Evolutionary conservation across 2,113 vertebrate species (phyloP), one percentile per base, ranked within the genome.

Genomic region (Herpetotheres cachinnans): DNA sequence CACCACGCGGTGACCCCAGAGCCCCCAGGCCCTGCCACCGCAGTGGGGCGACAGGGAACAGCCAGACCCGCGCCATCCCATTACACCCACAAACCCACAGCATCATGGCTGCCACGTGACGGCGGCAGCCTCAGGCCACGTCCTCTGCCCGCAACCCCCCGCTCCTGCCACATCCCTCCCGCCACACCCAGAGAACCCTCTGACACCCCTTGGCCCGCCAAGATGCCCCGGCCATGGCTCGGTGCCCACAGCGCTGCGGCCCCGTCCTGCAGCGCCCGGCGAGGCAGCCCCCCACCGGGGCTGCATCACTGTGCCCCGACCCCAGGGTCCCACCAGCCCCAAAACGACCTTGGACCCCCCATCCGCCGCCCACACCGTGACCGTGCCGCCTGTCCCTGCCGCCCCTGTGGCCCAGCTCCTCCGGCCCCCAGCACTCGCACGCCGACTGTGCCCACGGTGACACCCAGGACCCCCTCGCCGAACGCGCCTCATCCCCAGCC

Each of bases 91-190:
- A 21, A 21, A n/a, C 32, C 12, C 19, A 4, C 6, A 3, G 47
- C 62, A 30, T 18, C 16, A 3, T 49, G 46, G 25, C 52, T 20
- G 10, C 72, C 50, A 26, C 4, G 7, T 34, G 61, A 44, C 7
- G 2, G 20, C 36, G 9, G 55, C 3, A 3, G 8, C 8, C 11
- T 5, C 58, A 19, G 19, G 27, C 11, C 26, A 27, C 7, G 0
- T 59, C 38, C 58, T 30, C 46, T 72, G 70, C 62, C 32, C 76
- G 29, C 50, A 26, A 29, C 11, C 24, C 36, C 50, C 58, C 2
- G 1, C 29, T 72, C 79, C 26, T 26, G 30, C 27, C 74, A 40
- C 6, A 14, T 47, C 13, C 67, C 61, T 34, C 22, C 61, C 14
- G 14, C 34, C 15, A 10, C 25, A 9, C 56, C 22, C 1, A 11